Conservation (phyloP, 2,797 vertebrate genomes). For the Hydrolagus colliei region DNA sequence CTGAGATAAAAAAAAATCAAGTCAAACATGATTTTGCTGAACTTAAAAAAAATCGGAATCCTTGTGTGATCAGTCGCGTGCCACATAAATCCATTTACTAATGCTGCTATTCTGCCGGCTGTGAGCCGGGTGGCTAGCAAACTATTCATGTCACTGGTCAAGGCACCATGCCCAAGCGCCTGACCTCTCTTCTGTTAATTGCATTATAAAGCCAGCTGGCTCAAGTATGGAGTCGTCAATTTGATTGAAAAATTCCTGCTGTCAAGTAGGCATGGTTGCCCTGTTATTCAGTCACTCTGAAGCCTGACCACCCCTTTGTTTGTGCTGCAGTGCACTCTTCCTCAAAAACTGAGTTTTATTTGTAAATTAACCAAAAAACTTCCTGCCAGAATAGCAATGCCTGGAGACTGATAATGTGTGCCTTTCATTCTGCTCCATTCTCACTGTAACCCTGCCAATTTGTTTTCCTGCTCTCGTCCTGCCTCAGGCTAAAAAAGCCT, state of each 20-base stretch:
- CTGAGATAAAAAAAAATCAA: slow-evolving; percentile 6
- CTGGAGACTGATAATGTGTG: slow-evolving; percentile 73
- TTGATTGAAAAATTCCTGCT: slow-evolving; percentile 87
- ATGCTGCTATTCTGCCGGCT: slow-evolving; percentile 41
- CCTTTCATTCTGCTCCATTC: slow-evolving; percentile 71
- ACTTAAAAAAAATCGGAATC: slow-evolving; percentile 53
- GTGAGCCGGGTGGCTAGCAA: slow-evolving; percentile 49
- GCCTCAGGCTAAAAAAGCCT: slow-evolving; percentile 69
- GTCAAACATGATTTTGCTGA: slow-evolving; percentile 40
- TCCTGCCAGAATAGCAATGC: slow-evolving; percentile 74
- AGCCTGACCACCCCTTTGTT: slow-evolving; percentile 68
- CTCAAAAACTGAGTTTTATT: slow-evolving; percentile 87
- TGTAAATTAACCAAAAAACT: slow-evolving; percentile 91
- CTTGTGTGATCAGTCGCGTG: slow-evolving; percentile 34
- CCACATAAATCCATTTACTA: slow-evolving; percentile 36
- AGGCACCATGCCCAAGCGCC: slow-evolving; percentile 64
- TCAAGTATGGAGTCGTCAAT: slow-evolving; percentile 79
- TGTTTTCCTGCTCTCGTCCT: slow-evolving; percentile 68
- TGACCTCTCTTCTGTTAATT: slow-evolving; percentile 85
- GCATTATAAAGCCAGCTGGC: slow-evolving; percentile 89
- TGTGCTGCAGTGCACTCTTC: slow-evolving; percentile 64
- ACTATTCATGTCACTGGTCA: slow-evolving; percentile 57
- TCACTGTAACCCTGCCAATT: slow-evolving; percentile 64
- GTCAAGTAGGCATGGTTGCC: slow-evolving; percentile 61
- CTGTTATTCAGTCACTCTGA: slow-evolving; percentile 61